Evolutionary conservation across 2,113 vertebrate genomes (phyloP), one percentile per base, ranked within the genome.

Genomic region (Delphinus delphis): DNA sequence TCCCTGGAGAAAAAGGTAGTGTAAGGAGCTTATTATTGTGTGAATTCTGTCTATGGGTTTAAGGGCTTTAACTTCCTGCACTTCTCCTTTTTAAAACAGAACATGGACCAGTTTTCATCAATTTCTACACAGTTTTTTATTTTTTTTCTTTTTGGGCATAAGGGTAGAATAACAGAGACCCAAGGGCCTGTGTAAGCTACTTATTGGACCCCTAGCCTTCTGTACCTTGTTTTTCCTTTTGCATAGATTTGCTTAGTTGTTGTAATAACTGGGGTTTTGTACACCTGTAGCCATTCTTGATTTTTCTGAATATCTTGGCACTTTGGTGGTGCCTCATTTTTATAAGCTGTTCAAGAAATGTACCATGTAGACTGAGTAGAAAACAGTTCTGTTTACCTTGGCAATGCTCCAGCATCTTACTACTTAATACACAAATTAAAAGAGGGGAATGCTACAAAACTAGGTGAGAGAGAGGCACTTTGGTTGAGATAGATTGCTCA

Each of bases 1-100:
- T 33, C 85, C 21, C 53, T 73, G 62, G 21, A 92, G 23, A 82
- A 89, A 90, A 87, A 96, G 92, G 74, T 88, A 96, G 20, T 80
- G 86, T 81, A 38, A 47, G 87, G 67, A 87, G 67, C n/a, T 90
- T 47, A 58, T 68, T 26, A 31, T 87, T 84, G 5, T 83, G 79
- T 67, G 26, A 67, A 63, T 86, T 90, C 14, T 76, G 17, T 95
- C 53, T 95, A 92, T 81, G 83, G 7, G 44, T 88, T 76, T 84
- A 92, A 88, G 63, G 73, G 8, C 60, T 92, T 93, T 33, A 77
- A 68, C 31, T 89, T 96, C 47, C 60, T 89, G 18, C 8, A 71
- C 12, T 15, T 89, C 67, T 90, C 47, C 58, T 90, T 96, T 88
- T 62, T 36, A 90, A 97, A 77, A 87, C 10, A 77, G 79, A 86